Conservation (phyloP, 2,888 invertebrate genomes). For the Metallyticus violacea region DNA sequence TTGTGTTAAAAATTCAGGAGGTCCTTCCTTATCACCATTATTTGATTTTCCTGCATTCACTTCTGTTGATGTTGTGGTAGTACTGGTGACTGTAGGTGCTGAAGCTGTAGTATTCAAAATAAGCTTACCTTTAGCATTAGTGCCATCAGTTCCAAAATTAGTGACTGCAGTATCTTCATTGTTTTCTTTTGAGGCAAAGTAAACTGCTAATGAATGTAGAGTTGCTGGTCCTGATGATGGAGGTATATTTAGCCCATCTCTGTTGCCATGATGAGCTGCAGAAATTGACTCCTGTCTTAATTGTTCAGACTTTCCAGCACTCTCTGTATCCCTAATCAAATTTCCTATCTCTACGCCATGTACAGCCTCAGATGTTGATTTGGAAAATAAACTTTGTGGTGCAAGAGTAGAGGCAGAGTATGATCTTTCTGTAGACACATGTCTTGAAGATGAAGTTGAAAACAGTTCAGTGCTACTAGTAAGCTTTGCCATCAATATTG, state of each 20-base stretch:
- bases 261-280: conserved; percentile 1
- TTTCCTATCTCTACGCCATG: background rate
- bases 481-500: background rate
- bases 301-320: background rate
- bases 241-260: conserved; percentile 66
- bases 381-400: background rate
- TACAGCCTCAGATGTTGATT: background rate
- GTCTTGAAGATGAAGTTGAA: background rate
- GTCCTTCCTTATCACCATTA: conserved; percentile 41
- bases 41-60: background rate
- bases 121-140: background rate
- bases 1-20: conserved; percentile 61
- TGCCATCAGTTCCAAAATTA: background rate
- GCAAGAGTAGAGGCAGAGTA: background rate
- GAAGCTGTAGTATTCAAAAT: background rate
- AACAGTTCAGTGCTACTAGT: background rate
- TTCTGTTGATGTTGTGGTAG: background rate
- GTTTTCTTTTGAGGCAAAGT: conserved; percentile 67
- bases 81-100: background rate
- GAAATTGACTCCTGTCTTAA: background rate
- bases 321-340: conserved; percentile 1
- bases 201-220: conserved; percentile 72
- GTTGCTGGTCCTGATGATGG: conserved; percentile 75
- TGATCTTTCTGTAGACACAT: background rate
- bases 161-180: background rate